Evolutionary conservation across 2,113 vertebrate genomes (phyloP), one percentile per base, ranked within the genome.

Genomic region (Lepidothrix coronata): DNA sequence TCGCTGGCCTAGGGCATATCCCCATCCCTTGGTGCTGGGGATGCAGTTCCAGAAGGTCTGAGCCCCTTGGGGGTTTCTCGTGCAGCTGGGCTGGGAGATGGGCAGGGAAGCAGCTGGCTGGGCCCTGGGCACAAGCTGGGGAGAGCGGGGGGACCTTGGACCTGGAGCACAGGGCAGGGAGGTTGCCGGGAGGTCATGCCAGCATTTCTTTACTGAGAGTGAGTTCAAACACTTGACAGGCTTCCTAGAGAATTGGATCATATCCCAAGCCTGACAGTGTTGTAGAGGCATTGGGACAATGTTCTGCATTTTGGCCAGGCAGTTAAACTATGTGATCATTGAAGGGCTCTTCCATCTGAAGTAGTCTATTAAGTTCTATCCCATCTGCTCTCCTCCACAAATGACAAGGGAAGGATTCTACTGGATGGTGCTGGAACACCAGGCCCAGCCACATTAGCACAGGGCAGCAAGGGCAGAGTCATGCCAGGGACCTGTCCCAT

Each of bases 61-160:
- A 72, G 37, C 21, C 22, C 70, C 20, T 35, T 24, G 12, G 21
- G 17, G 28, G 30, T 2, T 54, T 14, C 30, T 20, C 22, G 3
- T 0, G 0, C 12, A 28, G 13, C 20, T 4, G 33, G 8, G 33
- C 17, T 19, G 12, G 24, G 33, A 43, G 20, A 4, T 61, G 35
- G 43, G 19, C 27, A 37, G 27, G 22, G 31, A 37, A 15, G 5
- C 5, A 52, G 2, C 25, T 0, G 0, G 4, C 14, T n/a, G 21
- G 5, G 39, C 21, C 10, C 51, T 37, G 51, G 17, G 25, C 58
- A 35, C 5, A 1, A 35, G 4, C 3, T 0, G 1, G 23, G 12
- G 8, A 58, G 14, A 0, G 0, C 37, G 37, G 21, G 8, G 9
- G 3, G 5, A 51, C 6, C 14, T 52, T 0, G 3, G 35, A 6